phyloP scores from a whole-genome alignment of 2,113 vertebrate species.

The Pachyramphus minor region DNA sequence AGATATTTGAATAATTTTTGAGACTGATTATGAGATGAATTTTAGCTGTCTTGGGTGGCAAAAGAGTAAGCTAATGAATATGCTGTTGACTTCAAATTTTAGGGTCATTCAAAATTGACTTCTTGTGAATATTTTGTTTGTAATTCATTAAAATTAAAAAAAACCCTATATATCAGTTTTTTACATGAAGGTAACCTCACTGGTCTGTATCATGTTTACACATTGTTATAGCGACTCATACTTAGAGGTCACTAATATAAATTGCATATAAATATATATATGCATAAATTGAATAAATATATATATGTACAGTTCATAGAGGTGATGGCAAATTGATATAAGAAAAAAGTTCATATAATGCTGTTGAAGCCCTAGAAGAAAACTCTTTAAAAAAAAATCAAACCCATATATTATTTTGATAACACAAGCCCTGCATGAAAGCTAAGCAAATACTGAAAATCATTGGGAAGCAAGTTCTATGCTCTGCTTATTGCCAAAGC shows the following conservation, averaged over 20 bases:
- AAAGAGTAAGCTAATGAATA: not conserved
- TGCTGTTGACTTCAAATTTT: not conserved
- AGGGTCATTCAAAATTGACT: not conserved
- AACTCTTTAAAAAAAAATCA: not conserved
- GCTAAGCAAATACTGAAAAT: not conserved
- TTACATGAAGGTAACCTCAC: not conserved
- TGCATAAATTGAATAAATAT: not conserved
- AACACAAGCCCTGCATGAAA: not conserved
- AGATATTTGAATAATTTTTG: not conserved
- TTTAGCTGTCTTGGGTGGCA: not conserved
- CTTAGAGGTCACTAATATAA: not conserved
- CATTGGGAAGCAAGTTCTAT: not conserved
- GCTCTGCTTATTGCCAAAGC: not conserved
- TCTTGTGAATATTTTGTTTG: not conserved
- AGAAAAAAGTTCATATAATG: not conserved
- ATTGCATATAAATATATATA: not conserved
- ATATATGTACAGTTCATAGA: not conserved
- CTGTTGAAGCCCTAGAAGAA: not conserved
- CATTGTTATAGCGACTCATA: not conserved
- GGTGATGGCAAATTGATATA: not conserved
- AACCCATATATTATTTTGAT: not conserved
- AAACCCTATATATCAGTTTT: not conserved
- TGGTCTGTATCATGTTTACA: not conserved
- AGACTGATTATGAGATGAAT: not conserved
- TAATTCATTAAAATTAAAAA: not conserved